Percentiles rank a stretch among this genome's conserved stretches.
Conservation (phyloP, 2,113 vertebrate genomes). For the Spea bombifrons region DNA sequence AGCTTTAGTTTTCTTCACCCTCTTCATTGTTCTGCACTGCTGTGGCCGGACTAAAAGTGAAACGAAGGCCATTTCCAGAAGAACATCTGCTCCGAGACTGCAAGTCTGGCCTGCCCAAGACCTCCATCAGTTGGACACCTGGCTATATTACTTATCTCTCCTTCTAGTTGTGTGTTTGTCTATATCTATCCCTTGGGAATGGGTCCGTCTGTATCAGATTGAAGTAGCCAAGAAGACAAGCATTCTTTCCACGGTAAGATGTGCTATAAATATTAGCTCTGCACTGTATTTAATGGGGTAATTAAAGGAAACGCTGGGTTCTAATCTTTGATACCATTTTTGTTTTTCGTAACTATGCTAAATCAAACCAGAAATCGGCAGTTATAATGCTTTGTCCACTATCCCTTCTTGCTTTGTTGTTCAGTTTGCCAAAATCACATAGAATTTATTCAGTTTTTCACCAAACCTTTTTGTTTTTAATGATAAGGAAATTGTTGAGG, state of each 20-base stretch:
- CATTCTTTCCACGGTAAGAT: conserved; percentile 35
- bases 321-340: not conserved
- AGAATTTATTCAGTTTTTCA: not conserved
- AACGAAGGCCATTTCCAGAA: not conserved
- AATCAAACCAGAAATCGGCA: not conserved
- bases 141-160: not conserved
- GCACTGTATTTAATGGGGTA: not conserved
- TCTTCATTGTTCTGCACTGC: not conserved
- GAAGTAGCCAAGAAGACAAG: conserved; percentile 31
- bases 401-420: not conserved
- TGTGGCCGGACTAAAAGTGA: not conserved
- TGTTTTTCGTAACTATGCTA: not conserved
- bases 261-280: not conserved
- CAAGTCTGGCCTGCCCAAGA: not conserved
- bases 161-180: conserved; percentile 15
- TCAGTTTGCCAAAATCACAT: not conserved
- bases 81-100: too few species aligned
- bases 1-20: not conserved
- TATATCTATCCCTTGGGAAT: conserved; percentile 23
- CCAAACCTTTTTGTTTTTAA: not conserved
- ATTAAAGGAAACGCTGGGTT: not conserved
- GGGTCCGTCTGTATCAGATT: conserved; percentile 26
- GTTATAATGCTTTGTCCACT: too few species aligned
- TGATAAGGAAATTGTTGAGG: not conserved
- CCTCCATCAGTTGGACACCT: not conserved